Conservation (phyloP, 2,888 invertebrate genomes). For the Spilarctia lutea region DNA sequence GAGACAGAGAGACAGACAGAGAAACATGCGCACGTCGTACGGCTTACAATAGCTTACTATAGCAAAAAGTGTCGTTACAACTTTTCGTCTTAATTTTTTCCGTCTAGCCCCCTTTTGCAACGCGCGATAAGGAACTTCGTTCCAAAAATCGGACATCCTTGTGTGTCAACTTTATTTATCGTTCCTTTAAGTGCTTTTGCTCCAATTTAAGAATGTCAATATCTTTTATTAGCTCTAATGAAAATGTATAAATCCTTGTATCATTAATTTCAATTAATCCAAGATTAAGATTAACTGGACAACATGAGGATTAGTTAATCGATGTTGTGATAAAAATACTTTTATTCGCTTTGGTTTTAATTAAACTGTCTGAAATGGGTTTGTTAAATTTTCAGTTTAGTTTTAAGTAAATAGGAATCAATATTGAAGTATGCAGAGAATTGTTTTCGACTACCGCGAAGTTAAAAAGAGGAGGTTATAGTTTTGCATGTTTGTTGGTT, state of each 20-base stretch:
- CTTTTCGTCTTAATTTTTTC: too few species aligned
- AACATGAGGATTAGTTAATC: background rate
- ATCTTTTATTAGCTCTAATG: background rate
- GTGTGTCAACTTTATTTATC: background rate
- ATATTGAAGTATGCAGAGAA: background rate
- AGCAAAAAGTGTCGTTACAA: too few species aligned
- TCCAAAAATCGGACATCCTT: background rate
- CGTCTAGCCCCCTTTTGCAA: too few species aligned
- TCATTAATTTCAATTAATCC: constrained; percentile 15
- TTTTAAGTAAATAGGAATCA: background rate
- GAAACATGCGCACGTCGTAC: too few species aligned
- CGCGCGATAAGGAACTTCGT: too few species aligned
- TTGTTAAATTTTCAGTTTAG: background rate
- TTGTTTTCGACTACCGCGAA: too few species aligned
- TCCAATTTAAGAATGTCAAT: background rate
- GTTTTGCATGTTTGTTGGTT: too few species aligned
- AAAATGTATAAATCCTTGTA: background rate
- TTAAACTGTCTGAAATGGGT: background rate
- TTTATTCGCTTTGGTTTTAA: background rate
- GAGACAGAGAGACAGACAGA: too few species aligned
- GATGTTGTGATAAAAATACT: background rate
- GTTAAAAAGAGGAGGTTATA: too few species aligned
- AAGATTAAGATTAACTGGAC: constrained; percentile 5
- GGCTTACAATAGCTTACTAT: too few species aligned
- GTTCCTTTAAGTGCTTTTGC: background rate